These are phyloP conservation scores for Scaptomyza polygonia DNA, from an alignment of 2,888 invertebrate genomes.

Conservation along the genomic window DNA sequence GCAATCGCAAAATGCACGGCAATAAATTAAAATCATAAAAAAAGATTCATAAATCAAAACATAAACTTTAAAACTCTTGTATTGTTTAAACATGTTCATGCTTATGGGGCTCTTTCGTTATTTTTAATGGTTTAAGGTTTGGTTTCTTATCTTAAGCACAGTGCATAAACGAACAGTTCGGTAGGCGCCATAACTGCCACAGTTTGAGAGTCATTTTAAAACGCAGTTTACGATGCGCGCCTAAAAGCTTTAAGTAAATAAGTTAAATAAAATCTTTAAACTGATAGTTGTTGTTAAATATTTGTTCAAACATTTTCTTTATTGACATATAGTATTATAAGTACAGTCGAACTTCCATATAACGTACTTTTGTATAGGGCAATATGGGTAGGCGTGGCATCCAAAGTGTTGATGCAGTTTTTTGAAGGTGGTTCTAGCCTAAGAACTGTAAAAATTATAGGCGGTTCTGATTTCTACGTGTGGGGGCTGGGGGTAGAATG, in stretches of 20 bases:
- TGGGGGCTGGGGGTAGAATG: no score
- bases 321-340: conserved; percentile 5
- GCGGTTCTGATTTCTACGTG: no score
- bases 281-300: conserved; percentile 12
- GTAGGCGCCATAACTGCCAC: conserved; percentile 21
- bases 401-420: no score
- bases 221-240: conserved; percentile 5
- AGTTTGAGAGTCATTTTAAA: background rate
- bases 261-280: conserved; percentile 15
- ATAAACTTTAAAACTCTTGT: conserved; percentile 14
- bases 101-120: background rate
- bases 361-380: no score
- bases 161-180: conserved; percentile 23
- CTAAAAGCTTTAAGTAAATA: conserved; percentile 5
- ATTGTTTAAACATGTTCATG: background rate
- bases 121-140: conserved; percentile 7
- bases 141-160: conserved; percentile 17
- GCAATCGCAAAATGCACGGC: conserved; percentile 20
- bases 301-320: conserved; percentile 5
- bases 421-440: no score
- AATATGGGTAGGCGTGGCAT: no score
- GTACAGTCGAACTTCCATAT: background rate
- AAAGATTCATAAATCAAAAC: conserved; percentile 41
- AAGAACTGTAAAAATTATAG: no score
- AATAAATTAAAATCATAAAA: conserved; percentile 33